Evolutionary conservation across 1,140 invertebrate genomes (phyloP).

Genomic region (Drosophila prosaltans): DNA sequence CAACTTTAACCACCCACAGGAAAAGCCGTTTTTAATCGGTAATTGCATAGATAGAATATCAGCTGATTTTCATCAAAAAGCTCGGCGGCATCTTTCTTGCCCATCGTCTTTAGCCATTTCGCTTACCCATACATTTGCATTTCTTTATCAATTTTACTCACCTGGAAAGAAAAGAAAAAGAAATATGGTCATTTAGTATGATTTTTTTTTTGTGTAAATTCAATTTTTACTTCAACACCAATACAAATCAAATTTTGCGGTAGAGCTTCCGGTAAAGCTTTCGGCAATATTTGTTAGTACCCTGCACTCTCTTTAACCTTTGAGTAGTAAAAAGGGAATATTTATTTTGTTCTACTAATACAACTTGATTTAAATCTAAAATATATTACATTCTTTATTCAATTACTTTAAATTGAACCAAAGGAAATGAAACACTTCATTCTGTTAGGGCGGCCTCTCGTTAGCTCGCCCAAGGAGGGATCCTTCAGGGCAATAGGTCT

Average conservation of each 20-base stretch:
- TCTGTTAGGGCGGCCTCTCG: background rate
- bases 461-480: background rate
- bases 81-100: background rate
- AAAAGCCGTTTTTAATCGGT: background rate
- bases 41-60: background rate
- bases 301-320: background rate
- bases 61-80: background rate
- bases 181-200: conserved; percentile 24
- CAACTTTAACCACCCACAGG: conserved; percentile 2
- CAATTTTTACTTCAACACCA: background rate
- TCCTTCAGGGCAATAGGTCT: too few species aligned
- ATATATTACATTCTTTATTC: background rate
- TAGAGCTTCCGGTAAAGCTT: conserved; percentile 27
- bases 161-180: conserved; percentile 37
- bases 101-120: background rate
- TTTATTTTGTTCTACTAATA: too few species aligned
- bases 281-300: conserved; percentile 18
- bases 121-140: conserved; percentile 26
- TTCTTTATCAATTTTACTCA: conserved; percentile 26
- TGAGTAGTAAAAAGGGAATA: background rate
- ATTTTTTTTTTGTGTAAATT: background rate
- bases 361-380: too few species aligned
- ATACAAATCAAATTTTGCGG: conserved; percentile 25
- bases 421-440: background rate
- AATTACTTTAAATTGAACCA: background rate